Base-by-base conservation (phyloP, 2,888 invertebrate genomes). In the Paralinhomoeus sp. region DNA sequence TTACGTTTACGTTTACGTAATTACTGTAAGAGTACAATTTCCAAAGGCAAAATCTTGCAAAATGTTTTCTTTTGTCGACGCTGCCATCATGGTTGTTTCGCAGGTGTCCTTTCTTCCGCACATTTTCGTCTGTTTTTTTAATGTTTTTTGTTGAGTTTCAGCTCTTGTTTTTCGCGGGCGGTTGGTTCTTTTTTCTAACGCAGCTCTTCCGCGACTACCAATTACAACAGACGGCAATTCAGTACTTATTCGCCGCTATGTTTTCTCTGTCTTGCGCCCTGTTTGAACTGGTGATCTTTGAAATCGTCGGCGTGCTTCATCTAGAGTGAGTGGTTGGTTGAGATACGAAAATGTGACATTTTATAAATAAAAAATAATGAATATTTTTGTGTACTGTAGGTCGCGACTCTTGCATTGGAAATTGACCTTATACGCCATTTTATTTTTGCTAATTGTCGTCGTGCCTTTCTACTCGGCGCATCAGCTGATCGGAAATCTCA, bases 281-380 rank as follows among this genome's bases (percentile, higher is more conserved):
- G 85, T 99, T 97, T 66, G 93, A 97, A 64, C 70, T 97, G 46
- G 93, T 97, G 48, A 99, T 99, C 62, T 99, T 99, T 69, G 97
- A 99, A 71, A 97, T 97, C 53, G 71, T 91, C 47, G 89, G 81
- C 27, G 75, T 89, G 51, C 69, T 97, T 50, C 84, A 89, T 62
- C 75, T 82, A 21, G 80, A 80, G 80, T 89, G 73, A 53, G 62
- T 50, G 60, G 52, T 37, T 27, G 27, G 12, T 27, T 27, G 27
- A 27, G 27, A 27, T 5, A 27, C 27, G 27, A 5, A 9, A 12
- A 9, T 5, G 27, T 12, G 27, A 5, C 12, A 27, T 12, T 27
- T 27, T 12, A 12, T 27, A n/a, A n/a, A n/a, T n/a, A n/a, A n/a
- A n/a, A n/a, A n/a, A n/a, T n/a, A n/a, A n/a, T n/a, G n/a, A n/a